A percentile compares a stretch with the other conserved stretches of the same genome.
These are phyloP conservation scores for Hydrophis major DNA, from an alignment of 2,797 vertebrate genomes.

Conservation along the genomic window DNA sequence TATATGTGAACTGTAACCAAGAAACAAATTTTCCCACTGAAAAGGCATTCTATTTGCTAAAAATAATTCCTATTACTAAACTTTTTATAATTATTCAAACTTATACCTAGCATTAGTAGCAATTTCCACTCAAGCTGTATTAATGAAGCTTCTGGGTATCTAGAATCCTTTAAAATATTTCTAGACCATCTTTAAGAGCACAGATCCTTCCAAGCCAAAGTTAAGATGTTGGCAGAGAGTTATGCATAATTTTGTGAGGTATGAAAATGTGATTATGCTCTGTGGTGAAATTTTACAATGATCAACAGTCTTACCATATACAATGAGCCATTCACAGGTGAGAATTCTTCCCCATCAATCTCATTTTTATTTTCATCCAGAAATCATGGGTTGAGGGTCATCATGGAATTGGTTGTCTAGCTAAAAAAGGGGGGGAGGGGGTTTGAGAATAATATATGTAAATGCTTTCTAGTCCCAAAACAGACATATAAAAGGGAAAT, in stretches of 20 bases:
- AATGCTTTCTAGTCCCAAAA: not conserved
- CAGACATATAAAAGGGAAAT: not conserved
- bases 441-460: not conserved
- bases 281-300: not conserved
- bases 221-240: not conserved
- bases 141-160: not conserved
- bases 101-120: not conserved
- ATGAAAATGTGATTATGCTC: not conserved
- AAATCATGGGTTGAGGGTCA: not conserved
- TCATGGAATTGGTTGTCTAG: not conserved
- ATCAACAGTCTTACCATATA: not conserved
- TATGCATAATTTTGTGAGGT: not conserved
- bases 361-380: not conserved
- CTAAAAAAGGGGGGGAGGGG: accelerated
- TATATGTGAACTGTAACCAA: not conserved
- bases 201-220: not conserved
- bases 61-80: not conserved
- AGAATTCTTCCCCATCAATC: not conserved
- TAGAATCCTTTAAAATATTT: not conserved
- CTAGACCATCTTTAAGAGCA: not conserved
- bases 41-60: not conserved
- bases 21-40: not conserved
- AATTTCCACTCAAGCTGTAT: not conserved
- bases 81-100: not conserved
- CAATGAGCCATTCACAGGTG: not conserved